Percentiles rank a stretch among this genome's conserved stretches.
Evolutionary conservation across 2,888 invertebrate genomes (phyloP).

Genomic region (Platycnemis pennipes): DNA sequence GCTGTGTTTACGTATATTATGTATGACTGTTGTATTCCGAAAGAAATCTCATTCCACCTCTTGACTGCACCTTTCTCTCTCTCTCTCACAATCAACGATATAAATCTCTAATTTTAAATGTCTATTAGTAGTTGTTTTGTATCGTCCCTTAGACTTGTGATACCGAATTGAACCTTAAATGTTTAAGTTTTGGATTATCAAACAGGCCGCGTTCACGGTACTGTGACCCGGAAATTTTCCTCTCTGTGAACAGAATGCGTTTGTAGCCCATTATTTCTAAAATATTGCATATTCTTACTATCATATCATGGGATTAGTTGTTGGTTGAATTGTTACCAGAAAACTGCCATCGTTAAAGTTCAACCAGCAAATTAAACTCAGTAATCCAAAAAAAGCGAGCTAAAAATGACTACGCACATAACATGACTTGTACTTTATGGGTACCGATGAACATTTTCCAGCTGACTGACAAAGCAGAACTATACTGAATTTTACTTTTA

Average conservation of each 20-base stretch:
- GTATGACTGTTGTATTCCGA: not conserved
- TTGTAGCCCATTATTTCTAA: not conserved
- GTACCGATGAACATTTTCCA: too few species aligned
- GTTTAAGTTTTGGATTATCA: not conserved
- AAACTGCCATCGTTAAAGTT: not conserved
- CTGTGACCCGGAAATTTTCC: not conserved
- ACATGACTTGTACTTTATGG: not conserved
- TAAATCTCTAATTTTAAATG: not conserved
- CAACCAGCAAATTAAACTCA: too few species aligned
- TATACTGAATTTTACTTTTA: too few species aligned
- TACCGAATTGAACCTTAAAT: not conserved
- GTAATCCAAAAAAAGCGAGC: not conserved
- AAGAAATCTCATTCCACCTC: not conserved
- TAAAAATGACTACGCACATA: not conserved
- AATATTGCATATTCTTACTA: too few species aligned
- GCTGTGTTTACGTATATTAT: not conserved
- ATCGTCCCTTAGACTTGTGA: not conserved
- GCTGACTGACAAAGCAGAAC: too few species aligned
- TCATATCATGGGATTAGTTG: not conserved
- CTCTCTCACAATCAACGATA: not conserved
- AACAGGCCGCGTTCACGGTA: not conserved
- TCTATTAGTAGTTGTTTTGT: not conserved
- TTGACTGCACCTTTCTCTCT: slow-evolving; percentile 38
- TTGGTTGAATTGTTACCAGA: not conserved
- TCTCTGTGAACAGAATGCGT: not conserved